A percentile compares a stretch with the other conserved stretches of the same genome.
These are phyloP conservation scores for Onthophagus taurus DNA, from an alignment of 1,140 invertebrate species.

Conservation along the genomic window DNA sequence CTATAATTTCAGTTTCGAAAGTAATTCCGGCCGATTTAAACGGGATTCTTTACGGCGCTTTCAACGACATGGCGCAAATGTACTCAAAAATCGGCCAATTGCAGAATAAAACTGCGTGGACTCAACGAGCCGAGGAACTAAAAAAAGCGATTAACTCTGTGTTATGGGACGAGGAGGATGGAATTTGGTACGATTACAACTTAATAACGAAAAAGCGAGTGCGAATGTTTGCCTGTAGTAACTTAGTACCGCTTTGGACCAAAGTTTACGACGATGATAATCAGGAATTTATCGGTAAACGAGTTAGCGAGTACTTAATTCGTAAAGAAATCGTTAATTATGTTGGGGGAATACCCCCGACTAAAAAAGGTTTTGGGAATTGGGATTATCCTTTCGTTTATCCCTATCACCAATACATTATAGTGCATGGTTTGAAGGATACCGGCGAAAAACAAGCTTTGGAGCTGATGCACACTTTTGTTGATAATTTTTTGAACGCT, in stretches of 20 bases:
- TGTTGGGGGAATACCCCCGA: slow-evolving; percentile 64
- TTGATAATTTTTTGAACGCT: slow-evolving; percentile 60
- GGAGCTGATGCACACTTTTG: slow-evolving; percentile 54
- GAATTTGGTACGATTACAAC: slow-evolving; percentile 66
- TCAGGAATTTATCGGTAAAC: slow-evolving; percentile 29
- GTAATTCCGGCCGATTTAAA: slow-evolving; percentile 83
- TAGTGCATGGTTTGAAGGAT: slow-evolving; percentile 57
- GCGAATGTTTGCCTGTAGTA: slow-evolving; percentile 54
- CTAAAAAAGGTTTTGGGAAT: slow-evolving; percentile 57
- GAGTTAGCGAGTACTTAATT: slow-evolving; percentile 44
- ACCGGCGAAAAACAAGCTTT: slow-evolving; percentile 51
- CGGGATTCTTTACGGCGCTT: slow-evolving; percentile 60
- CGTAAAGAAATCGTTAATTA: slow-evolving; percentile 41
- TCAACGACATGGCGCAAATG: slow-evolving; percentile 45
- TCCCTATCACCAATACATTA: slow-evolving; percentile 70
- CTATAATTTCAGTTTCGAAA: slow-evolving; percentile 49
- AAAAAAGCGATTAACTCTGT: slow-evolving; percentile 32
- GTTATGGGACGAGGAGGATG: slow-evolving; percentile 50
- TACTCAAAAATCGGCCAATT: slow-evolving; percentile 34
- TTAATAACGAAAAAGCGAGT: slow-evolving; percentile 30
- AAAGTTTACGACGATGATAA: slow-evolving; percentile 24
- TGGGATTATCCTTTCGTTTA: slow-evolving; percentile 85
- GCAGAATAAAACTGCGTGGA: slow-evolving; percentile 39
- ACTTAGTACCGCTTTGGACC: slow-evolving; percentile 62
- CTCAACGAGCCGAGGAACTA: slow-evolving; percentile 35